A percentile compares a stretch with the other conserved stretches of the same genome.
phyloP scores from a whole-genome alignment of 2,888 invertebrate genomes.

The Ectemnius cavifrons region DNA sequence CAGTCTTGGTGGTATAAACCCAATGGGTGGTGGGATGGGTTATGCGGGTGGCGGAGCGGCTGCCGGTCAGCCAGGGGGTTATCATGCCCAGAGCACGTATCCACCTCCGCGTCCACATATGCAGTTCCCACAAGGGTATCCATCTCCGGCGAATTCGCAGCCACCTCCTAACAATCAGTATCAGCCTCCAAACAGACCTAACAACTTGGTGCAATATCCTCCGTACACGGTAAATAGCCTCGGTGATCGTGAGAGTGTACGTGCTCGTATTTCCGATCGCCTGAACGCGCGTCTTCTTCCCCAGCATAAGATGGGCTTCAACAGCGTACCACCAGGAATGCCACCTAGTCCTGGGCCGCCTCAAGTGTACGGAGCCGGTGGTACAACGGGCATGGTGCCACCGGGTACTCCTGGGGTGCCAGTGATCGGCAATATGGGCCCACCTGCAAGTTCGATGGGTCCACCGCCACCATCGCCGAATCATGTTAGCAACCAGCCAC shows the following conservation, averaged over 20 bases:
- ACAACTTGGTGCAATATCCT: constrained; percentile 76
- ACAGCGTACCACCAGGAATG: constrained; percentile 79
- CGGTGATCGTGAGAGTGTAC: neutral
- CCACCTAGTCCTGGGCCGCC: constrained; percentile 83
- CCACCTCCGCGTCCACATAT: constrained; percentile 78
- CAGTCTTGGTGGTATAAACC: constrained; percentile 71
- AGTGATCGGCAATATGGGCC: constrained; percentile 81
- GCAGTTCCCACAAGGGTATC: constrained; percentile 77
- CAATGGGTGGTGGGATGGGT: constrained; percentile 74
- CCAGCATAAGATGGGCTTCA: constrained; percentile 85
- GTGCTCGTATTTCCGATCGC: neutral
- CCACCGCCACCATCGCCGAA: constrained; percentile 81
- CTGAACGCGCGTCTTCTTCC: neutral
- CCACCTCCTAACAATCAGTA: constrained; percentile 76
- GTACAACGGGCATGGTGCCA: constrained; percentile 80
- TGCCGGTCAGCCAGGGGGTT: constrained; percentile 80
- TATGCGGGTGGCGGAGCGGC: constrained; percentile 73
- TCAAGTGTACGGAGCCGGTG: constrained; percentile 79
- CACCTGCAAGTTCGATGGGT: constrained; percentile 82
- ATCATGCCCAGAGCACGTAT: constrained; percentile 75
- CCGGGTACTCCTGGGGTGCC: constrained; percentile 73
- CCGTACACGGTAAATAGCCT: constrained; percentile 70
- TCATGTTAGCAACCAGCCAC: constrained; percentile 76
- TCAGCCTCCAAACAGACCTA: constrained; percentile 73
- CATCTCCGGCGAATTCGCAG: constrained; percentile 73